Evolutionary conservation across 2,797 vertebrate genomes (phyloP).

Genomic region (Thamnophis elegans): DNA sequence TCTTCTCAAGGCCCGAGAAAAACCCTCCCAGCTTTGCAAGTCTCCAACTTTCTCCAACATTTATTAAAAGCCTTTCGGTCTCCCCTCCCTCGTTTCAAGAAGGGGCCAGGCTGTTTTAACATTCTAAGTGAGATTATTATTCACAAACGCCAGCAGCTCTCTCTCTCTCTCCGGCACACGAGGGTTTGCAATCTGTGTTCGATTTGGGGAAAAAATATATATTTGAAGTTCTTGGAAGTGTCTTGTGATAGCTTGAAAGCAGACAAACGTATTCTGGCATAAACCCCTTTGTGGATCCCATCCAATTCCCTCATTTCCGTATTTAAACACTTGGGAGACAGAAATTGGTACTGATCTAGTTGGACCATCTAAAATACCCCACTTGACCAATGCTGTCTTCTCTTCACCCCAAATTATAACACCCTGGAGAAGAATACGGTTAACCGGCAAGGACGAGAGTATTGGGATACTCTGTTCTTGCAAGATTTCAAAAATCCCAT

Average conservation of each 20-base stretch:
- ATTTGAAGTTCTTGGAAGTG: not conserved
- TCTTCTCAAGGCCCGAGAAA: not conserved
- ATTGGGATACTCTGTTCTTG: not conserved
- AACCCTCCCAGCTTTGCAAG: not conserved
- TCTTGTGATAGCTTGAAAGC: not conserved
- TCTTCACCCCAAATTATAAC: not conserved
- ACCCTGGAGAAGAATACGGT: not conserved
- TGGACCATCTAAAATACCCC: not conserved
- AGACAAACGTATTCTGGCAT: not conserved
- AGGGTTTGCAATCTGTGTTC: not conserved
- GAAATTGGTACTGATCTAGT: not conserved
- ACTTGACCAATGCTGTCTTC: not conserved
- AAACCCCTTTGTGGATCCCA: not conserved
- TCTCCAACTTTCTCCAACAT: not conserved
- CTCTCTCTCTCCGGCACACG: too few relatives aligned
- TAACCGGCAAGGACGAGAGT: not conserved
- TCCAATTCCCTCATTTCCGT: not conserved
- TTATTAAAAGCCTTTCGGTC: not conserved
- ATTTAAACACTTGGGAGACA: not conserved
- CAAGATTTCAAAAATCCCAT: not conserved
- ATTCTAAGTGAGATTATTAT: not conserved
- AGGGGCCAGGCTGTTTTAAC: not conserved
- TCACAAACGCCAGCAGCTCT: not conserved
- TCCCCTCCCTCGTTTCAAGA: not conserved
- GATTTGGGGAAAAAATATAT: not conserved